Base-by-base conservation (phyloP, 2,113 vertebrate genomes). In the Colius striatus region DNA sequence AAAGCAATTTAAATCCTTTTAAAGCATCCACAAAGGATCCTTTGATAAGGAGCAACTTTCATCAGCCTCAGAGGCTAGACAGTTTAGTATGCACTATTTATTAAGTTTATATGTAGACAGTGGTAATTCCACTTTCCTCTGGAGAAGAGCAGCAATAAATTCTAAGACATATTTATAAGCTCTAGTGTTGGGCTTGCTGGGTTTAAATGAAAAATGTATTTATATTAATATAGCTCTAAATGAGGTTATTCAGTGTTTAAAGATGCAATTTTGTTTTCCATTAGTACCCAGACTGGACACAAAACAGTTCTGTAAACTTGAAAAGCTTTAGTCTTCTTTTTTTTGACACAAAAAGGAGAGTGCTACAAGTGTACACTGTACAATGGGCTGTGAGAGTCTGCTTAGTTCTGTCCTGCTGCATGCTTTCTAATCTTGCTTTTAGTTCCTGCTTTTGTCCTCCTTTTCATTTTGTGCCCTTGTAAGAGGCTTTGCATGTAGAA, bases 1-100 rank as follows among this genome's bases (percentile, higher is more conserved):
- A 96, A 95, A 94, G 90, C 94, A 96, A 94, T 95, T 92, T 94
- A 96, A 95, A 95, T 92, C 91, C 92, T 92, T 97, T 95, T 92
- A 94, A 94, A 95, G 60, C 76, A 80, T 67, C 70, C 90, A 96
- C 92, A 96, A 95, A 96, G 94, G 67, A 86, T 67, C 68, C 81
- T 96, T 97, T 97, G 96, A 96, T 95, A 96, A 96, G 83, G 83
- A 95, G 58, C 30, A 55, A 94, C 94, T 97, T 97, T 94, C 90
- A 96, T 95, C 91, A 89, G 70, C 72, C 86, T 97, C 88, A 78
- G 76, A 95, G 95, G 47, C 57, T 36, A 41, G 85, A 67, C 82
- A 71, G 89, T 95, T 95, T 76, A 91, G 68, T 57, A 54, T 63
- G 61, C 87, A 57, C 78, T 88, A 27, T 73, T 95, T 94, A 91